phyloP scores from a whole-genome alignment of 2,113 vertebrate genomes.

The Seriola quinqueradiata region DNA sequence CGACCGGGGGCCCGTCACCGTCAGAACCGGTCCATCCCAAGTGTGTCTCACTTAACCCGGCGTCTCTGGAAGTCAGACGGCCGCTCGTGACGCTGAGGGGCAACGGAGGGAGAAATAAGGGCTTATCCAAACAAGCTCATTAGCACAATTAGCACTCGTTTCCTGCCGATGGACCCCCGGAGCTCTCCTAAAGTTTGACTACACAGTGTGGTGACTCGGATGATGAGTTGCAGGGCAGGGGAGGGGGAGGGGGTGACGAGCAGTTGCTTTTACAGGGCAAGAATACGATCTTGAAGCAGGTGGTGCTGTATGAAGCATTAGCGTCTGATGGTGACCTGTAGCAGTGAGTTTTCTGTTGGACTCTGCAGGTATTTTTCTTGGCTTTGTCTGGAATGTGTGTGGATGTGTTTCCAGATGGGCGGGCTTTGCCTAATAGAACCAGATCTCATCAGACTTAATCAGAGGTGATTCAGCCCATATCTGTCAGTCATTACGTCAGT shows the following conservation, averaged over 20 bases:
- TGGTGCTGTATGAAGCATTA: background rate
- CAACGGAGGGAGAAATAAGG: conserved; percentile 39
- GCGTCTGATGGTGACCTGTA: background rate
- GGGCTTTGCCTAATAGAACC: background rate
- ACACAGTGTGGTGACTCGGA: conserved; percentile 35
- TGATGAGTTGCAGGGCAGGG: background rate
- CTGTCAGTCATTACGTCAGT: background rate
- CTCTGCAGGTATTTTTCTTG: background rate
- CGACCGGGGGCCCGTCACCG: conserved; percentile 28
- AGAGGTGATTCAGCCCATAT: conserved; percentile 7
- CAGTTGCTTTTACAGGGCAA: conserved; percentile 10
- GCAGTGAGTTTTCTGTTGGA: background rate
- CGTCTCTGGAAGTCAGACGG: conserved; percentile 64
- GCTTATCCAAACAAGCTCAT: conserved; percentile 81
- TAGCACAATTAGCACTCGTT: conserved; percentile 81
- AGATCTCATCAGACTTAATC: conserved; percentile 21
- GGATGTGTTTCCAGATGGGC: background rate
- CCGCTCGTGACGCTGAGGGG: conserved; percentile 41
- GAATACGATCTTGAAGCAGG: conserved; percentile 11
- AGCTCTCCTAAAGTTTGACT: conserved; percentile 74
- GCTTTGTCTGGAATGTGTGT: background rate
- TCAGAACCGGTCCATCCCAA: conserved; percentile 53
- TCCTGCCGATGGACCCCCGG: conserved; percentile 70
- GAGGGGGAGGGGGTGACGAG: conserved; percentile 8
- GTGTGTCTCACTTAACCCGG: conserved; percentile 57